Conservation (phyloP, 2,113 vertebrate genomes). For the Petroica traversi region DNA sequence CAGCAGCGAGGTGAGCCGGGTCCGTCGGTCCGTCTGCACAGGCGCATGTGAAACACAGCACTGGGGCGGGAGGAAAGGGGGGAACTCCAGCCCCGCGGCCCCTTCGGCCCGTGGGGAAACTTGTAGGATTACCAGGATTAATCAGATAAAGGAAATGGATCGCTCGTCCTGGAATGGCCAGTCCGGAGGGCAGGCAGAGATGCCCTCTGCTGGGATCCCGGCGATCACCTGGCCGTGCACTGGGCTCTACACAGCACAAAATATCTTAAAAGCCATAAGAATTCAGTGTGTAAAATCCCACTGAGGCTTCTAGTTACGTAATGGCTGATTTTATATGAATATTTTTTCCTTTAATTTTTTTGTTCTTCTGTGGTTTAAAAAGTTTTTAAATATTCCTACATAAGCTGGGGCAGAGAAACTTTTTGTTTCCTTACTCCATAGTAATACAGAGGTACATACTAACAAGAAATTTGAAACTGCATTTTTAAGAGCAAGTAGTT, state of each 20-base stretch:
- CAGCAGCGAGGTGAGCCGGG: conserved; percentile 16
- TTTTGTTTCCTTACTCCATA: not conserved
- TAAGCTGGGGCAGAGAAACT: not conserved
- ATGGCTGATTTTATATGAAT: not conserved
- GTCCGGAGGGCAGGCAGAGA: conserved; percentile 76
- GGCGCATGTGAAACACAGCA: not conserved
- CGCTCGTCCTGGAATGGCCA: conserved; percentile 72
- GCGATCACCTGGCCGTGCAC: not conserved
- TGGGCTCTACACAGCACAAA: not conserved
- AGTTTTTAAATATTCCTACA: accelerated
- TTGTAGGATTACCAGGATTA: conserved; percentile 89
- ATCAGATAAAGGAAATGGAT: conserved; percentile 87
- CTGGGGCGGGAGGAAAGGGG: conserved; percentile 46
- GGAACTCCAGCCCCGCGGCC: conserved; percentile 78
- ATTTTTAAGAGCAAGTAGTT: not conserved
- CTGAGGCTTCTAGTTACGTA: not conserved
- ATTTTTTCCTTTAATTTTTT: not conserved
- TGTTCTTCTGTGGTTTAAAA: not conserved
- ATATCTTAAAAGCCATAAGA: accelerated
- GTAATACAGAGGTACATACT: not conserved
- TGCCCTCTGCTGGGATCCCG: conserved; percentile 88
- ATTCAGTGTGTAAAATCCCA: not conserved
- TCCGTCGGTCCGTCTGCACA: conserved; percentile 52
- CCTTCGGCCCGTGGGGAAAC: conserved; percentile 80
- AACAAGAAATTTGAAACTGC: not conserved